A percentile compares a stretch with the other conserved stretches of the same genome.
These are phyloP conservation scores for Lasioglossum figueresi DNA, from an alignment of 2,888 invertebrate genomes.

Conservation along the genomic window DNA sequence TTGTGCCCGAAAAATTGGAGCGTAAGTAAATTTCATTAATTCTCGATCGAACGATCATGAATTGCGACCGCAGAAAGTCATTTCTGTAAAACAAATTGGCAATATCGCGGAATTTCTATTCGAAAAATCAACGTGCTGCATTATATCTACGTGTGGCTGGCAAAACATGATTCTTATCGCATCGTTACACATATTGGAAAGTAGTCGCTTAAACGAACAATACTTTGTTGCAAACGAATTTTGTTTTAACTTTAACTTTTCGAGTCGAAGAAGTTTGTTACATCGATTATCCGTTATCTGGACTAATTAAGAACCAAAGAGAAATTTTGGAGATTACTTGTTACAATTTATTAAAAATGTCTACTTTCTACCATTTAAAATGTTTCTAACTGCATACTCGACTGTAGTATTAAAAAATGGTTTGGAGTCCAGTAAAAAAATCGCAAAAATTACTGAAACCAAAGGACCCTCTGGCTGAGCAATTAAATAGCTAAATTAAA, in stretches of 20 bases:
- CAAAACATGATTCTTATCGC: background rate
- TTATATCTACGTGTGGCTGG: background rate
- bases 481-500: background rate
- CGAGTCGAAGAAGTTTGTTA: no score
- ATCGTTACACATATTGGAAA: background rate
- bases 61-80: conserved; percentile 38
- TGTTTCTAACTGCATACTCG: no score
- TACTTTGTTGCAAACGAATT: background rate
- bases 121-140: conserved; percentile 4
- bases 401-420: no score
- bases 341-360: no score
- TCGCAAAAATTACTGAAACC: background rate
- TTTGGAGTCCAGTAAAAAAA: no score
- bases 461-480: background rate
- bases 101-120: conserved; percentile 43
- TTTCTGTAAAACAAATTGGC: conserved; percentile 52
- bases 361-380: no score
- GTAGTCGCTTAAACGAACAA: background rate
- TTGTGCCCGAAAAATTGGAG: conserved; percentile 49
- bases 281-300: no score
- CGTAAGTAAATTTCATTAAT: conserved; percentile 61
- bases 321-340: background rate
- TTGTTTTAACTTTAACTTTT: background rate
- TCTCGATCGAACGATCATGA: conserved; percentile 54
- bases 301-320: background rate